A percentile compares a stretch with the other conserved stretches of the same genome.
Conservation (phyloP, 2,888 invertebrate genomes). For the Sinotaia quadrata region DNA sequence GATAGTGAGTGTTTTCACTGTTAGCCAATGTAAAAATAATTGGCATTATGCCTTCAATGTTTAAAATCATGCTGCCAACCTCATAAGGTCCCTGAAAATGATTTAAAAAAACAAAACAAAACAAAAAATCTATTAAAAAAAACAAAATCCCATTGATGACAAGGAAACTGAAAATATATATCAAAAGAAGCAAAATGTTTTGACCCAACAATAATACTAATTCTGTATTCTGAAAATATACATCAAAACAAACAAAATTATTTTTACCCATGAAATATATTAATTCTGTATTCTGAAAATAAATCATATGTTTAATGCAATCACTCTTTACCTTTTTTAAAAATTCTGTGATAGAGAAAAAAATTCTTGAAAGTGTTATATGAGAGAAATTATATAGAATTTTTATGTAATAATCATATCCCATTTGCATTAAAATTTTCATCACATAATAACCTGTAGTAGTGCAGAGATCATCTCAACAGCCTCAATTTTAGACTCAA, state of each 20-base stretch:
- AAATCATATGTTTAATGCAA: too few species aligned
- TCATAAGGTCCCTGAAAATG: slow-evolving; percentile 85
- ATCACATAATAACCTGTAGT: slow-evolving; percentile 74
- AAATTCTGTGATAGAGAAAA: too few species aligned
- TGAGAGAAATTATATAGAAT: not conserved
- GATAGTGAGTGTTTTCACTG: slow-evolving; percentile 88
- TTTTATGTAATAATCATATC: not conserved
- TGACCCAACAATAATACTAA: too few species aligned
- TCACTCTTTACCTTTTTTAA: too few species aligned
- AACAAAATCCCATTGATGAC: not conserved
- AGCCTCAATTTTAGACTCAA: slow-evolving; percentile 88
- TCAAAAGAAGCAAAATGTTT: not conserved
- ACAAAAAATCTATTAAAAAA: not conserved
- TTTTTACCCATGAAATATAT: too few species aligned
- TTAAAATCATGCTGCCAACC: slow-evolving; percentile 82
- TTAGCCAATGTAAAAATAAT: slow-evolving; percentile 98
- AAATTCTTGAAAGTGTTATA: not conserved
- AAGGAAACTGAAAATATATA: not conserved
- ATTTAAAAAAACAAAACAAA: slow-evolving; percentile 7
- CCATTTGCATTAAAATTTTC: not conserved
- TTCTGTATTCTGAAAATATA: too few species aligned
- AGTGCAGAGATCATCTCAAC: slow-evolving; percentile 90
- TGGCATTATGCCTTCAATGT: slow-evolving; percentile 84
- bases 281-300: too few species aligned
- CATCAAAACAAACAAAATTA: too few species aligned